Evolutionary conservation across 2,113 vertebrate species (phyloP), one percentile per base, ranked within the genome.

Genomic region (Anarhynchus alexandrinus): DNA sequence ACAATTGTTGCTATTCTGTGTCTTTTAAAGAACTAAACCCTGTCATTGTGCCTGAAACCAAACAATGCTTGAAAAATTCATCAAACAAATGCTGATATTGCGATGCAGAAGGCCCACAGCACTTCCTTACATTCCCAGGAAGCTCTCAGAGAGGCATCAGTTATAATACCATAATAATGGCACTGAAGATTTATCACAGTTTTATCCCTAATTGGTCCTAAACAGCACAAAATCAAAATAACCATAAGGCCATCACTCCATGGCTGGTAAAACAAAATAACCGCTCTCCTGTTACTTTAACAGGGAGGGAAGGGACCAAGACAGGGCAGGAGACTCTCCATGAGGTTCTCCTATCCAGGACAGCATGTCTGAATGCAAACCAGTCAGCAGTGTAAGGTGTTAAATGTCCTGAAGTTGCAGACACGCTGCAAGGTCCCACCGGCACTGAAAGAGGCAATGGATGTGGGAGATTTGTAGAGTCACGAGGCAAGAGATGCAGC

Each of bases 41-140:
- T 49, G 34, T 58, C 54, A 62, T 27, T 81, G 62, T 85, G 93
- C 94, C 93, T 34, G 61, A 94, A 97, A 92, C 86, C 88, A 97
- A 93, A 89, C 54, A 89, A 72, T 21, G 52, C 73, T 82, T 94
- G 83, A 93, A 97, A 96, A 95, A 96, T 59, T 82, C 94, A 94
- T 96, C 92, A 91, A 97, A 95, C 78, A 86, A 66, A 85, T 77
- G 70, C 84, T 77, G 91, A 94, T 57, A 62, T 3, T 77, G 84
- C 10, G 3, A 45, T 77, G 81, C 45, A 77, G 62, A 61, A 65
- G 58, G 89, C 89, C 84, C 47, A 64, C 3, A 88, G 91, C 87
- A 91, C 62, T 96, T 96, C 91, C 87, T 91, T 25, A 26, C 2
- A n/a, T 34, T 89, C 73, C 52, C 93, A 96, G 62, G 88, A 95